Base-by-base conservation (phyloP, 2,797 vertebrate species). In the Pseudomugil gertrudae region DNA sequence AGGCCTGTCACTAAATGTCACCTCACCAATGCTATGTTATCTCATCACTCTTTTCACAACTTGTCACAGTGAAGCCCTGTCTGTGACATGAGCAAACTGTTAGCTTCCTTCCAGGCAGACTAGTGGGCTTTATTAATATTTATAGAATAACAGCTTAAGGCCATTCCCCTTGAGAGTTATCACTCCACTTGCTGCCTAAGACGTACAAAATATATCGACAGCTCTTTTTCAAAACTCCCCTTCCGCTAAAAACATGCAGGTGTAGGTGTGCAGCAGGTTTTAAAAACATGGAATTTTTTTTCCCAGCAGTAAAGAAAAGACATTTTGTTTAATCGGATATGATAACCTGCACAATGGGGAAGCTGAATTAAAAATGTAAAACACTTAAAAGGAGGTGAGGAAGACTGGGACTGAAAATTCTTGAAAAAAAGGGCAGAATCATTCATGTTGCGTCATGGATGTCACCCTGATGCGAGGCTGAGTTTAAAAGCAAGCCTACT, bases 181-280 rank as follows among this genome's bases (percentile, higher is more conserved):
- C 90, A 90, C 83, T 91, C 86, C 78, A 84, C 64, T 92, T 78
- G 80, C 83, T 87, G 85, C 86, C 89, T 89, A 93, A 94, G 89
- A 81, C 88, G 89, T 79, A 69, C 91, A 88, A 93, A 93, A 92
- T 90, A 92, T 92, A 94, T 93, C 91, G 92, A 93, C 92, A 92
- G 90, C 80, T 91, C 73, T 82, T 84, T 89, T 84, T 79, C 85
- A 86, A 78, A 78, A 33, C 62, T 48, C n/a, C 68, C 67, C 67
- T 54, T 45, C 40, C 70, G 81, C 83, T 69, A 56, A 69, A 84
- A 81, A 63, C 59, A 23, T 75, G 27, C 21, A 21, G 30, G 17
- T 59, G 55, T 62, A 68, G 78, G 77, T 76, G 54, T 68, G 62
- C 81, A 69, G 68, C 66, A 73, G 64, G 57, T 72, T 79, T 80